Evolutionary conservation across 1,140 invertebrate genomes (phyloP), one percentile per base, ranked within the genome.

Genomic region (Monomorium pharaonis): DNA sequence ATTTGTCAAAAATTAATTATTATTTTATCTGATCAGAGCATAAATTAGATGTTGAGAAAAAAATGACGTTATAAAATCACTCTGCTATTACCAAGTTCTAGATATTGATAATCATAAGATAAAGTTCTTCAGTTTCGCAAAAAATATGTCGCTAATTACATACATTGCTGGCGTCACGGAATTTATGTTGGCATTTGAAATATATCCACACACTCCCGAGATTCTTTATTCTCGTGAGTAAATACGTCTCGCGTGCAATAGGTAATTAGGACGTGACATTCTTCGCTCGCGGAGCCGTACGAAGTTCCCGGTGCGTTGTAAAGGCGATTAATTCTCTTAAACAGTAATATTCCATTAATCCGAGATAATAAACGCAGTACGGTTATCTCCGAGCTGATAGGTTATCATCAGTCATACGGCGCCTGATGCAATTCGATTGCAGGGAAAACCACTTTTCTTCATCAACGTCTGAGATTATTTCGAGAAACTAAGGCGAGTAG

Each of bases 331-430:
- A 85, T 84, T 75, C 74, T 85, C 74, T 56, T 80, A 54, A 86
- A 86, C 88, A 63, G 88, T 89, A 89, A 89, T 89, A 89, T 89
- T 89, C 88, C 88, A 89, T 88, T 89, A 89, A 89, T 89, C 88
- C 84, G 18, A 67, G 37, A 30, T 44, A 65, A 86, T 89, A 88
- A 86, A 86, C 75, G 58, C 58, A 80, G 72, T 67, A 86, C 21
- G 72, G 65, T 89, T 86, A 89, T 88, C 84, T 62, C 4, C 16
- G 1, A 21, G 30, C 65, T 49, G 87, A 89, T 89, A 89, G 65
- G 63, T 85, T 89, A 89, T 89, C 88, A 67, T 58, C 70, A 69
- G 56, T 76, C 75, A 81, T 72, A 69, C 62, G 65, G 63, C 63
- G 63, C 27, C 63, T 51, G 37, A 33, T 24, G 54, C 24, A 30